Percentiles rank a stretch among this genome's conserved stretches.
Evolutionary conservation across 2,888 invertebrate genomes (phyloP).

Genomic region (Sminthurinus aureus): DNA sequence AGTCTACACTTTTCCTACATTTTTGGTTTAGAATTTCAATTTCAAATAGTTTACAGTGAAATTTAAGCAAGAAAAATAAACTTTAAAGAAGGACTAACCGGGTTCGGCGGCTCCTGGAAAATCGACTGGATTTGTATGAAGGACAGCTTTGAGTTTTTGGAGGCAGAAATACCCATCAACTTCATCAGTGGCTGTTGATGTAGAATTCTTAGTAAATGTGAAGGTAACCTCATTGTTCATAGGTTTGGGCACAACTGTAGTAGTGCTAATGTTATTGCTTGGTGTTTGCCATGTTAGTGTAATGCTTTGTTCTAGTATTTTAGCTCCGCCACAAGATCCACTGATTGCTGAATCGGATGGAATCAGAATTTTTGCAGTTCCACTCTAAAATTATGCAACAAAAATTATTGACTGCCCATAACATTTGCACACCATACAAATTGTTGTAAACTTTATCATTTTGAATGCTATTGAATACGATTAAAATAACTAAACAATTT

Average conservation of each 20-base stretch:
- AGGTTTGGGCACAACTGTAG: neutral
- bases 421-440: too few relatives aligned
- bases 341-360: slow-evolving; percentile 12
- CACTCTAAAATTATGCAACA: neutral
- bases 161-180: slow-evolving; percentile 35
- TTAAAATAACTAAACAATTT: too few relatives aligned
- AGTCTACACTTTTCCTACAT: too few relatives aligned
- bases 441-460: too few relatives aligned
- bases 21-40: too few relatives aligned
- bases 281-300: slow-evolving; percentile 29
- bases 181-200: neutral
- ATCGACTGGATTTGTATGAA: slow-evolving; percentile 28
- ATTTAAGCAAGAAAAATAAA: neutral
- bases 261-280: too few relatives aligned
- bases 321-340: slow-evolving; percentile 26
- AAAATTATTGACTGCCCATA: too few relatives aligned
- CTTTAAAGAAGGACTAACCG: slow-evolving; percentile 9
- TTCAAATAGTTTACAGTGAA: too few relatives aligned
- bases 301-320: slow-evolving; percentile 18
- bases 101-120: slow-evolving; percentile 24
- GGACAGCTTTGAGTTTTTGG: slow-evolving; percentile 26
- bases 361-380: slow-evolving; percentile 3
- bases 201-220: slow-evolving; percentile 25
- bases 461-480: too few relatives aligned
- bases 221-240: slow-evolving; percentile 25